Evolutionary conservation across 2,888 invertebrate species (phyloP), one percentile per base, ranked within the genome.

Genomic region (Lycaena phlaeas): DNA sequence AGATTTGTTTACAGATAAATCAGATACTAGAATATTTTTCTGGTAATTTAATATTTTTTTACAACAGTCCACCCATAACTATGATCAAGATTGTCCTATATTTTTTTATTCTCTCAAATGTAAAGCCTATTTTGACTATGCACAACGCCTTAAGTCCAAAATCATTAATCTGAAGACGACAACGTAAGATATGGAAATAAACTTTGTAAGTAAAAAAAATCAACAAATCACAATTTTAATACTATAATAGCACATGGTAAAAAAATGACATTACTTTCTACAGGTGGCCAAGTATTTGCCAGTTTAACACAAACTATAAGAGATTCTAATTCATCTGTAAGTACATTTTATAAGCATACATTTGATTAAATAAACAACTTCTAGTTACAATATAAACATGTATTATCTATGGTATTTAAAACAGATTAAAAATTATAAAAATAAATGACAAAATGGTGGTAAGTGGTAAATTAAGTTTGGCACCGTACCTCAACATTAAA

Each of bases 401-500:
- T 22, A 22, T 22, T 2, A 22, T 7, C 22, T 22, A 22, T 22
- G 22, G 22, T 22, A 22, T 22, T 6, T 22, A 7, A 22, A 22
- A 22, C 7, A 6, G 10, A 34, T 29, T 15, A 30, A 29, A 30
- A 9, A 15, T 5, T 29, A 34, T 12, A 22, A 34, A 22, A 22
- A 12, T 34, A 22, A 34, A 9, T 12, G 22, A 34, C 34, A 9
- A 18, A 34, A 22, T 5, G 12, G 18, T 34, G 22, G 22, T 17
- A 10, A 9, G 22, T 22, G 22, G 34, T 22, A 34, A 34, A 34
- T 22, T 11, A 34, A 34, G 22, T 34, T 34, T 34, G 34, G 34
- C 34, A 34, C 34, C 11, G 34, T 34, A 34, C 34, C 11, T 34
- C 12, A 34, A 18, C 12, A 18, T 34, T 18, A 34, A 22, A 34